These are phyloP conservation scores for Fistularia tabacaria DNA, from an alignment of 2,797 vertebrate species.

Conservation along the genomic window DNA sequence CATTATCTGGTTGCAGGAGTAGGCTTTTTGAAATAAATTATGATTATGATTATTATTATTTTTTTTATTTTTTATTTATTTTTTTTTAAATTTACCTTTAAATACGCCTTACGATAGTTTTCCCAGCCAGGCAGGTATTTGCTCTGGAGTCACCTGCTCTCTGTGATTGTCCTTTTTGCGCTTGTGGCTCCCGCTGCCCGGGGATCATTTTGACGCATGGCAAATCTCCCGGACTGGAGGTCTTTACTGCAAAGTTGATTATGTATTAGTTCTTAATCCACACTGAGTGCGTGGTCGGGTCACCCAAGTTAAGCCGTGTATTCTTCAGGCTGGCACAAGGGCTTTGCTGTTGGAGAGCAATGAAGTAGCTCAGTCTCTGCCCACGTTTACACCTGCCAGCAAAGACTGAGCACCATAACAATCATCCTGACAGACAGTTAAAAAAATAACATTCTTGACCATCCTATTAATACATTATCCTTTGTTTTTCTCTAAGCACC, in stretches of 20 bases:
- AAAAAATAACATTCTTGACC: no score
- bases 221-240: constrained; percentile 25
- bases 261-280: constrained; percentile 64
- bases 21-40: no score
- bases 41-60: no score
- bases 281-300: constrained; percentile 48
- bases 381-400: not conserved
- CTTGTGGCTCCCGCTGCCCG: constrained; percentile 9
- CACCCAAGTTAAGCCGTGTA: constrained; percentile 52
- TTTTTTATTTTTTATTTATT: no score
- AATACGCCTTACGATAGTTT: no score
- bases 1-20: no score
- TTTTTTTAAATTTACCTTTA: no score
- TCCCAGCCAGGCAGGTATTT: no score
- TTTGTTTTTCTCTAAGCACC: no score
- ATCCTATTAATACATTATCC: no score
- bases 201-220: constrained; percentile 34
- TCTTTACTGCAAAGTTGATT: constrained; percentile 60
- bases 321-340: constrained; percentile 25
- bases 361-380: constrained; percentile 1
- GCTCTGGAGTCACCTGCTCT: constrained; percentile 8
- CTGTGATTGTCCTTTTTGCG: constrained; percentile 8
- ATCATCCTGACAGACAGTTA: no score
- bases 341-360: constrained; percentile 10
- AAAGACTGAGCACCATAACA: not conserved